Base-by-base conservation (phyloP, 30 jellyfish, hydroid and myxozoan species). In the Hydra vulgaris region DNA sequence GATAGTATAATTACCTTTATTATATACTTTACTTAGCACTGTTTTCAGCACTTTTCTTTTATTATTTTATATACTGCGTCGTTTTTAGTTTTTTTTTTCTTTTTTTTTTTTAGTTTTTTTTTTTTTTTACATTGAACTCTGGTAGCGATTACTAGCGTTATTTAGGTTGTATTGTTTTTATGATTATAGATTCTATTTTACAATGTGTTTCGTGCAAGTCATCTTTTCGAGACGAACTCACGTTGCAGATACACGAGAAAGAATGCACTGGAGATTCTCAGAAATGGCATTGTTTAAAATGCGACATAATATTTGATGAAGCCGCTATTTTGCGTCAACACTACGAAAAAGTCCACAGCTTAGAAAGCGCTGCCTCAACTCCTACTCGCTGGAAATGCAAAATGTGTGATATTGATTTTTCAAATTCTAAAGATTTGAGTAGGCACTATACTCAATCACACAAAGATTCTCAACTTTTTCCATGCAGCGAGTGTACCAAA, bases 361-460 rank as follows among this genome's bases (percentile, higher is more conserved):
- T 70, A 19, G 83, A 71, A 21, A 80, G 70, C 27, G 72, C 81
- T 8, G 72, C 70, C 18, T 71, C 68, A 66, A 80, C 81, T 66
- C 87, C 87, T 0, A 27, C 87, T n/a, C 72, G 87, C 0, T 80
- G 87, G 87, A 25, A 74, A 15, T 80, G 87, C 27, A 80, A 80
- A 80, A 56, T 74, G 26, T 80, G 87, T 22, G 66, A 67, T 25
- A 80, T 80, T 72, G 70, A 80, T 54, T 80, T 27, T n/a, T 74
- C 87, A 23, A 80, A 80, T 70, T 80, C 87, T 8, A 80, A 80
- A 70, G 87, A 80, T 23, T 68, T 80, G 5, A 80, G 87, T 27
- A 85, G 87, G 26, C 87, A 80, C 22, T 80, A 80, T 66, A 79
- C 87, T 1, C 80, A 70, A 1, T 82, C 87, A 19, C 87, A 80